Percentiles rank a stretch among this genome's conserved stretches.
phyloP scores from a whole-genome alignment of 2,888 invertebrate genomes.

The Cryptus viduatorius region DNA sequence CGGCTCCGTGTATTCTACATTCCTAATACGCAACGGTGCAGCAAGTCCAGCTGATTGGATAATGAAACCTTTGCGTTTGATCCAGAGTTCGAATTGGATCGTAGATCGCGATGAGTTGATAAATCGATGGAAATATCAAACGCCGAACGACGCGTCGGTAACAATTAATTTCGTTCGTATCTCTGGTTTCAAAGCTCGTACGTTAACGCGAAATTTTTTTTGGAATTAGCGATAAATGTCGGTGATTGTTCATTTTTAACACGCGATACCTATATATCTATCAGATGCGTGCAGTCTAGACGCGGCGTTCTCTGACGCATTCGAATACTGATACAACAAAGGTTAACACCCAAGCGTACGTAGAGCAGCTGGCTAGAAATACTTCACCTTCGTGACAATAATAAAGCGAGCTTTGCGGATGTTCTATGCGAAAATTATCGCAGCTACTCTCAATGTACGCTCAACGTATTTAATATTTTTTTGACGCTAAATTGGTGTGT shows the following conservation, averaged over 20 bases:
- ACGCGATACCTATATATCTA: not conserved
- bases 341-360: not conserved
- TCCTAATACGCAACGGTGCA: slow-evolving; percentile 40
- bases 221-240: not conserved
- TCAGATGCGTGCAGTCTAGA: not conserved
- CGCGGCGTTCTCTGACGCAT: slow-evolving; percentile 17
- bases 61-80: slow-evolving; percentile 31
- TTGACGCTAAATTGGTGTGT: not conserved
- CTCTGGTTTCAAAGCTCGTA: too few species aligned
- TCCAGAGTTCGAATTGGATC: slow-evolving; percentile 11
- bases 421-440: not conserved
- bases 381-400: slow-evolving; percentile 32
- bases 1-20: slow-evolving; percentile 33
- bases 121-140: not conserved
- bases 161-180: not conserved
- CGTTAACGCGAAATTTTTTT: not conserved
- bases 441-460: not conserved
- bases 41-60: slow-evolving; percentile 57
- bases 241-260: not conserved
- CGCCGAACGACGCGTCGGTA: not conserved
- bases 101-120: slow-evolving; percentile 5
- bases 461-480: not conserved
- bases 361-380: slow-evolving; percentile 19
- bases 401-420: slow-evolving; percentile 13
- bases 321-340: slow-evolving; percentile 29